phyloP scores from a whole-genome alignment of 2,797 vertebrate species.

The Rousettus madagascariensis region DNA sequence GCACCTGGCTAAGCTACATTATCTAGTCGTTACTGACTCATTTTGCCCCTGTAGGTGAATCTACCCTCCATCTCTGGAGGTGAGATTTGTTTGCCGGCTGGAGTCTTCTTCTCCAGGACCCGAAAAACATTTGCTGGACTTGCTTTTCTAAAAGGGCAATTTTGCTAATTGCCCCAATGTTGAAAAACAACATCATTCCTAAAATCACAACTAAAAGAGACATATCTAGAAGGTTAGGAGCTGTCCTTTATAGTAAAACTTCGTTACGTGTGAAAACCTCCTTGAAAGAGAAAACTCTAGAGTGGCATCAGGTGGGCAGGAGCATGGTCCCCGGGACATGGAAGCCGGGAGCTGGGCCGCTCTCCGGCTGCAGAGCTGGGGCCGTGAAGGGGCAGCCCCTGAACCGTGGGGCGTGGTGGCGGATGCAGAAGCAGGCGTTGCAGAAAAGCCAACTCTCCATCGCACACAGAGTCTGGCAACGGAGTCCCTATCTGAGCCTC shows the following conservation, averaged over 20 bases:
- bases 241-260: background rate
- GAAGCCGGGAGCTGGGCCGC: background rate
- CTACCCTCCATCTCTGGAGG: background rate
- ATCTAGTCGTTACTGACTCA: background rate
- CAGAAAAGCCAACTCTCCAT: constrained; percentile 18
- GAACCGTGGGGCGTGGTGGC: background rate
- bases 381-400: background rate
- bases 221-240: background rate
- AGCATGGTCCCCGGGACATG: background rate
- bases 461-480: constrained; percentile 64
- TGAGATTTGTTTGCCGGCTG: background rate
- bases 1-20: background rate
- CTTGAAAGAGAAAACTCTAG: background rate
- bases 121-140: background rate
- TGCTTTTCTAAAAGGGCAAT: background rate
- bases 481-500: constrained; percentile 8
- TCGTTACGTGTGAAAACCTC: background rate
- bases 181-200: background rate
- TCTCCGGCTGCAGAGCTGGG: background rate
- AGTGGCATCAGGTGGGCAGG: fast-evolving
- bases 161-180: background rate
- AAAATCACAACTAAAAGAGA: background rate
- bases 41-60: no score
- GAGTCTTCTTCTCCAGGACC: background rate
- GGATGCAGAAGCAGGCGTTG: background rate